These are phyloP conservation scores for Pseudomyrmex cubaensis DNA, from an alignment of 1,140 invertebrate genomes.

Conservation along the genomic window DNA sequence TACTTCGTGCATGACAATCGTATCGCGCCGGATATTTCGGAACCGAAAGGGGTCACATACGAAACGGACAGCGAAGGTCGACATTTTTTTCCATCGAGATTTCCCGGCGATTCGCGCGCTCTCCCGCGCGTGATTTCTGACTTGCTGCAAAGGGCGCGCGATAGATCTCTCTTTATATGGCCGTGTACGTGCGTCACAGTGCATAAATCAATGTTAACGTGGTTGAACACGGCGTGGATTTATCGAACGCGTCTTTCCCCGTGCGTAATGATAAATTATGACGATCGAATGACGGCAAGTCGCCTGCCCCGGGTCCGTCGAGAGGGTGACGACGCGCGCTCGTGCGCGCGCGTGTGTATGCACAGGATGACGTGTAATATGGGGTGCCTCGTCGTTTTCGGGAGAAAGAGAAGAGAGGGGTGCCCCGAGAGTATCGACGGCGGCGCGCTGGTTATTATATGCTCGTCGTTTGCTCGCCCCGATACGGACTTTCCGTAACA, in stretches of 20 bases:
- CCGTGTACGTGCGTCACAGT: constrained; percentile 7
- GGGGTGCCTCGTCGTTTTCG: constrained; percentile 39
- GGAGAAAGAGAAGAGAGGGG: neutral
- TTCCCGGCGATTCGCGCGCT: constrained; percentile 3
- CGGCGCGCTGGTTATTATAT: constrained; percentile 21
- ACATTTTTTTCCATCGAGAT: constrained; percentile 25
- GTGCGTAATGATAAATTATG: constrained; percentile 70
- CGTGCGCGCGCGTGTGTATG: constrained; percentile 19
- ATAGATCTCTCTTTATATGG: constrained; percentile 40
- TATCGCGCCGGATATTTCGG: constrained; percentile 38
- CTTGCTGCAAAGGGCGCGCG: constrained; percentile 23
- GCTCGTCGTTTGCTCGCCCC: constrained; percentile 47
- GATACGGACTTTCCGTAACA: constrained; percentile 35
- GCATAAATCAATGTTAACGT: constrained; percentile 66
- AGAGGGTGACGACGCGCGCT: constrained; percentile 4
- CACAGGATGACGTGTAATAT: constrained; percentile 46
- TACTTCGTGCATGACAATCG: constrained; percentile 19
- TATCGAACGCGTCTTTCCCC: constrained; percentile 63
- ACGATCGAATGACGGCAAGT: constrained; percentile 64
- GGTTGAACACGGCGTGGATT: constrained; percentile 52
- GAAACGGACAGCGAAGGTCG: constrained; percentile 16
- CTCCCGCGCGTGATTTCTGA: constrained; percentile 14
- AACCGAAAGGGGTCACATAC: constrained; percentile 26
- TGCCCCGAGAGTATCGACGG: constrained; percentile 10
- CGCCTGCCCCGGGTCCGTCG: neutral